These are phyloP conservation scores for Polydrusus pterygomalis DNA, from an alignment of 2,888 invertebrate genomes.

Conservation along the genomic window DNA sequence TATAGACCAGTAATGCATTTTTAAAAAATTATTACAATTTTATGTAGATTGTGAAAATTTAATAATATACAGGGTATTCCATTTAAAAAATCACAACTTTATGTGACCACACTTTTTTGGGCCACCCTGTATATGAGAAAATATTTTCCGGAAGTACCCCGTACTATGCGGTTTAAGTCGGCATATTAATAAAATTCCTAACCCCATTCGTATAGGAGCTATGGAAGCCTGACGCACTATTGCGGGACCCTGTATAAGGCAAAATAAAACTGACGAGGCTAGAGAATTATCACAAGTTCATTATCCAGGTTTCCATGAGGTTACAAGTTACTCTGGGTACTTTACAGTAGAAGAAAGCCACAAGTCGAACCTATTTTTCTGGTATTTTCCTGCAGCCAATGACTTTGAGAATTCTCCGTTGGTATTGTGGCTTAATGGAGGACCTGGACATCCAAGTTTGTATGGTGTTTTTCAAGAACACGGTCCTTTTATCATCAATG, in stretches of 20 bases:
- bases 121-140: too few species aligned
- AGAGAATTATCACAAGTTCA: slow-evolving; percentile 73
- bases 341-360: background rate
- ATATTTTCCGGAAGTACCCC: too few species aligned
- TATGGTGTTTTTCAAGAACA: slow-evolving; percentile 85
- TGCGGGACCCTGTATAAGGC: too few species aligned
- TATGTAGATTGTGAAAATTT: too few species aligned
- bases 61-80: too few species aligned
- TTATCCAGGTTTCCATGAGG: too few species aligned
- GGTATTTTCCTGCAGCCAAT: slow-evolving; percentile 86
- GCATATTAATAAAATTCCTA: slow-evolving; percentile 24
- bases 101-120: too few species aligned
- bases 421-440: slow-evolving; percentile 74
- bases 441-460: slow-evolving; percentile 85
- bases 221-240: slow-evolving; percentile 76
- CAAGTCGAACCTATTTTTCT: slow-evolving; percentile 83
- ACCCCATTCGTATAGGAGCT: slow-evolving; percentile 48
- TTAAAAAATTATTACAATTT: too few species aligned
- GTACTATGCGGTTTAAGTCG: too few species aligned
- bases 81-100: too few species aligned
- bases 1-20: too few species aligned
- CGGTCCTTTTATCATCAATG: background rate
- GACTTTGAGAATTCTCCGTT: slow-evolving; percentile 75
- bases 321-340: too few species aligned
- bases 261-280: slow-evolving; percentile 66